Evolutionary conservation across 2,113 vertebrate species (phyloP).

Genomic region (Passer montanus): DNA sequence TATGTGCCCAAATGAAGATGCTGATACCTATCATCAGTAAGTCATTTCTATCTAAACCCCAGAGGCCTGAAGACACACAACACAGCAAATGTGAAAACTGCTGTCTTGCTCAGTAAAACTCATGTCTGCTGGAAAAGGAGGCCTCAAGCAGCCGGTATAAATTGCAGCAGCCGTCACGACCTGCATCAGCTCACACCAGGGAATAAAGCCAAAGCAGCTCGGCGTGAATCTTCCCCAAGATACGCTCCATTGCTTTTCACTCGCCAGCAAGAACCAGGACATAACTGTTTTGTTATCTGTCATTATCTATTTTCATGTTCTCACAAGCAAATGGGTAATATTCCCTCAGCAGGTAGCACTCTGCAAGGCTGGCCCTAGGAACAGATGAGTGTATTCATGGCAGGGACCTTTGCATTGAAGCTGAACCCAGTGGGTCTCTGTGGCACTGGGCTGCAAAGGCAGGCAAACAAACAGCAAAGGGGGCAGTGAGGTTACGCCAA

Average conservation of each 20-base stretch:
- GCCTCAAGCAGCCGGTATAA: neutral
- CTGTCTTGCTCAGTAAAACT: neutral
- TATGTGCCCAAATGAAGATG: neutral
- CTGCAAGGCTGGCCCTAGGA: neutral
- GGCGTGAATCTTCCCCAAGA: neutral
- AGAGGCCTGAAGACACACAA: neutral
- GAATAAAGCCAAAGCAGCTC: neutral
- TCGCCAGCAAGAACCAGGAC: neutral
- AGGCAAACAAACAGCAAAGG: neutral
- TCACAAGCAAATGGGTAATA: constrained; percentile 35
- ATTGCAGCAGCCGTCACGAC: rapidly evolving
- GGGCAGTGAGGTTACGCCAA: neutral
- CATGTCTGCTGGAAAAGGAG: neutral
- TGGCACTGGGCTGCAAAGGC: neutral
- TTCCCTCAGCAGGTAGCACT: constrained; percentile 37
- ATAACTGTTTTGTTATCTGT: constrained; percentile 21
- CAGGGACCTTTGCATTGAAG: neutral
- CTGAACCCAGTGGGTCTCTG: neutral
- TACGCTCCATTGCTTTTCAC: neutral
- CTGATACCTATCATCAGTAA: neutral
- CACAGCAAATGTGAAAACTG: neutral
- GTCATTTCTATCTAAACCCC: neutral
- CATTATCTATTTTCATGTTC: constrained; percentile 42
- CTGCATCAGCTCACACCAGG: neutral
- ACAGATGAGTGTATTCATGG: neutral